Percentiles rank a stretch among this genome's conserved stretches.
Conservation (phyloP, 2,888 invertebrate species). For the Automeris io region DNA sequence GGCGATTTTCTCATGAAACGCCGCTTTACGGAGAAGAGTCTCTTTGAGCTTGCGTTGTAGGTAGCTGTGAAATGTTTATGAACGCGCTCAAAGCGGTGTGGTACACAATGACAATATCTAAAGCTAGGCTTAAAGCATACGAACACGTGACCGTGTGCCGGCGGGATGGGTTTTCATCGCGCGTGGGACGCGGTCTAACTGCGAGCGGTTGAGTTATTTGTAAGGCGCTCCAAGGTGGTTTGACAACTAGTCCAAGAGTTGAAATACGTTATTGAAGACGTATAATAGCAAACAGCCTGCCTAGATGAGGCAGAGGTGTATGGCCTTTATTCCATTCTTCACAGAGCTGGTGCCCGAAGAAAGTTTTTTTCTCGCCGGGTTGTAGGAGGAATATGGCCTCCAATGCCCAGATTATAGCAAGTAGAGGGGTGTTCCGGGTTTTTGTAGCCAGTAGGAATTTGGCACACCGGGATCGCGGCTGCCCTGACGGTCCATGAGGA, state of each 20-base stretch:
- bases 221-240: too few relatives aligned
- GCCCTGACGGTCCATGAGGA: too few relatives aligned
- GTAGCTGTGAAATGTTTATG: conserved; percentile 5
- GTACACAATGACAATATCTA: conserved; percentile 21
- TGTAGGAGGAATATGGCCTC: too few relatives aligned
- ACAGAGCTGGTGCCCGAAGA: too few relatives aligned
- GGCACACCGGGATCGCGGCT: too few relatives aligned
- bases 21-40: neutral
- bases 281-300: too few relatives aligned
- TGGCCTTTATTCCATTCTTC: too few relatives aligned
- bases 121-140: conserved; percentile 24
- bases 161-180: conserved; percentile 18
- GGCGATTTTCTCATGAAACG: neutral
- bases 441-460: neutral
- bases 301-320: too few relatives aligned
- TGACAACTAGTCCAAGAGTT: too few relatives aligned
- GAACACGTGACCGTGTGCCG: conserved; percentile 27
- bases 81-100: conserved; percentile 6
- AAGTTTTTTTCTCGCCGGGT: too few relatives aligned
- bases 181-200: conserved; percentile 8
- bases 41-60: neutral
- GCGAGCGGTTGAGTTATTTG: too few relatives aligned
- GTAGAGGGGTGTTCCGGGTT: neutral
- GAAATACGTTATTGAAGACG: too few relatives aligned
- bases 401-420: neutral